Evolutionary conservation across 1,140 invertebrate genomes (phyloP), one percentile per base, ranked within the genome.

Genomic region (Macrotrachela quadricornifera): DNA sequence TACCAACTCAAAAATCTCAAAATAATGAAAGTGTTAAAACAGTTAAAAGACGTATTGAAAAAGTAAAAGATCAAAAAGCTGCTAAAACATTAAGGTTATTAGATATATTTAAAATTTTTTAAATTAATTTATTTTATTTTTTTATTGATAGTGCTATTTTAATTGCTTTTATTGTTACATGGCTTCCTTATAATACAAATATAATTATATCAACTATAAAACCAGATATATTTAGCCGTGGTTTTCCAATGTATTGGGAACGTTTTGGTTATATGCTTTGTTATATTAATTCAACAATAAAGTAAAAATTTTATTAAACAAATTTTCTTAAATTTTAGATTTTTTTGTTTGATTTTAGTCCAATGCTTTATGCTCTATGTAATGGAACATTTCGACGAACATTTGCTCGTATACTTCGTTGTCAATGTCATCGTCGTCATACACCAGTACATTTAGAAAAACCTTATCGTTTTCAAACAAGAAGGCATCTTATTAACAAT

Each of bases 141-240:
- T 30, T 4, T 30, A 30, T 30, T 30, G 2, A 4, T 30, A 30
- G 64, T 44, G 92, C 92, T 54, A 97, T 99, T 58, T 72, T 99
- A 55, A 69, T 94, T 51, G 90, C 90, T 46, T 97, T 99, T 71
- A 92, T 97, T 58, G 79, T 96, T 59, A 97, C 92, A 4, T 99
- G 92, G 92, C 90, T 87, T 43, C 92, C 92, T 46, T 99, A 99
- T 72, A 96, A 95, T 68, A 86, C 96, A 42, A 62, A 63, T 52
- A 66, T 69, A 58, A 96, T 30, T 30, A 30, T 30, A 30, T 30
- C 21, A 8, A 30, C 21, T 8, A 30, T 30, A 92, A 69, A 30
- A 30, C 21, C 21, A 30, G 21, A 30, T 30, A 9, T 9, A 30
- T 30, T 86, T 86, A 8, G 14, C 0, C 1, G 15, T 36, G n/a